Evolutionary conservation across 2,113 vertebrate genomes (phyloP).

Genomic region (Terrapene triunguis): DNA sequence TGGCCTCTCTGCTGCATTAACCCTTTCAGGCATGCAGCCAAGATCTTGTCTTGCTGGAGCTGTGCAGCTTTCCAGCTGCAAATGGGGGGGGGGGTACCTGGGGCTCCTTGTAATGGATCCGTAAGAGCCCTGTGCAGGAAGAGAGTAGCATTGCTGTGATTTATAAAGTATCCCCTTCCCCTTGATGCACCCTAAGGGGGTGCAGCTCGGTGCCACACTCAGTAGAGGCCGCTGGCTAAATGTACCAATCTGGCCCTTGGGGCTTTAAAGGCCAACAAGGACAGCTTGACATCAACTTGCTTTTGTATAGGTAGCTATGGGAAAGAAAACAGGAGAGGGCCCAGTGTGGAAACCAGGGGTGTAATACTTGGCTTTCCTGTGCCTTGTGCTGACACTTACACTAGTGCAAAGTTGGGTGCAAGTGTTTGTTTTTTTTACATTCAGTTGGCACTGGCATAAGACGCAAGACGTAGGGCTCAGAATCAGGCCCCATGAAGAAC

Average conservation of each 20-base stretch:
- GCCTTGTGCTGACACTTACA: not conserved
- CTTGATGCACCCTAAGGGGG: not conserved
- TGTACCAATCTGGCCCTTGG: not conserved
- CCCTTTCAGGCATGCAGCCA: not conserved
- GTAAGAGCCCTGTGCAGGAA: not conserved
- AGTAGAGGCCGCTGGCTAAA: not conserved
- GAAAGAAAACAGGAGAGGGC: not conserved
- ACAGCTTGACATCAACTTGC: not conserved
- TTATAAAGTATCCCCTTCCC: not conserved
- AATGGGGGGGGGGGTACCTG: conserved; percentile 14
- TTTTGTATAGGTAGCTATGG: not conserved
- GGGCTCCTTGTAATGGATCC: not conserved
- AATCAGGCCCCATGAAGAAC: not conserved
- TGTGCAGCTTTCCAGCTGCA: conserved; percentile 36
- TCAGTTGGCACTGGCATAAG: not conserved
- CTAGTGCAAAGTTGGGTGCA: not conserved
- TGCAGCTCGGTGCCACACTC: not conserved
- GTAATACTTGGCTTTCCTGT: not conserved
- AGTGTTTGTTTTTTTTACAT: not conserved
- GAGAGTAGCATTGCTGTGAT: not conserved
- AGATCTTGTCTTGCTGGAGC: not conserved
- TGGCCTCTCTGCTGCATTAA: not conserved
- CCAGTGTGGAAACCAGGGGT: not conserved
- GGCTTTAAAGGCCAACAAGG: not conserved
- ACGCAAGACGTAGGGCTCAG: not conserved